Conservation (phyloP, 2,888 invertebrate species). For the Hirtodrosophila histrioides region DNA sequence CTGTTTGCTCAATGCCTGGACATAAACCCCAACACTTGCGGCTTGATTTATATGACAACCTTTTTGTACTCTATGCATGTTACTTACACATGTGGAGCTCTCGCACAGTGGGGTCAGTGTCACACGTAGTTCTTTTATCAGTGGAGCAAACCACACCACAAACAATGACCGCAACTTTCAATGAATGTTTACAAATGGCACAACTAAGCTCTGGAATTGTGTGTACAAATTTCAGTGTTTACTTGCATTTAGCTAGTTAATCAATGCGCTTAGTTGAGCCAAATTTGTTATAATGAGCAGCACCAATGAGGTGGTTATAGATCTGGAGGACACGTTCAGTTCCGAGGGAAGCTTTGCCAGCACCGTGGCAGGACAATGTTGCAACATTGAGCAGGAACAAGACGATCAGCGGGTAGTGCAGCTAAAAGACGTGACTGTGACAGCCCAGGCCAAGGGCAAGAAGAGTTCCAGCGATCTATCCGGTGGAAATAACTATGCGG, state of each 20-base stretch:
- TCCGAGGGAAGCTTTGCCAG: conserved; percentile 57
- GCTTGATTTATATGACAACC: conserved; percentile 14
- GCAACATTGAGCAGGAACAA: conserved; percentile 5
- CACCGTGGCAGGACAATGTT: conserved; percentile 53
- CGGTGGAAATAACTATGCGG: conserved; percentile 70
- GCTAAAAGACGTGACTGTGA: not conserved
- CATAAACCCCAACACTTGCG: conserved; percentile 17
- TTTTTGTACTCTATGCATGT: not conserved
- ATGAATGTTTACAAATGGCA: conserved; percentile 46
- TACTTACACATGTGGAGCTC: not conserved
- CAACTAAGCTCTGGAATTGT: conserved; percentile 28
- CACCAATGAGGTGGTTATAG: conserved; percentile 39
- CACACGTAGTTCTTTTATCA: conserved; percentile 54
- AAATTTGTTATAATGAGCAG: conserved; percentile 38
- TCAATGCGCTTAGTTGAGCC: conserved; percentile 13
- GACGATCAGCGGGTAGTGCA: not conserved
- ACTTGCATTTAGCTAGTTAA: conserved; percentile 22
- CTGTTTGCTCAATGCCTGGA: conserved; percentile 12
- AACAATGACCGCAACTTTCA: conserved; percentile 45
- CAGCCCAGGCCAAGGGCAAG: conserved; percentile 12
- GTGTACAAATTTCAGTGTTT: conserved; percentile 17
- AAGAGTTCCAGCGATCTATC: conserved; percentile 42
- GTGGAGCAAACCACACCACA: conserved; percentile 51
- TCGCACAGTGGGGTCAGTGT: conserved; percentile 60
- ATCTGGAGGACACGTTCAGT: conserved; percentile 51